Evolutionary conservation across 2,797 vertebrate species (phyloP), one percentile per base, ranked within the genome.

Genomic region (Anguilla pacifica): DNA sequence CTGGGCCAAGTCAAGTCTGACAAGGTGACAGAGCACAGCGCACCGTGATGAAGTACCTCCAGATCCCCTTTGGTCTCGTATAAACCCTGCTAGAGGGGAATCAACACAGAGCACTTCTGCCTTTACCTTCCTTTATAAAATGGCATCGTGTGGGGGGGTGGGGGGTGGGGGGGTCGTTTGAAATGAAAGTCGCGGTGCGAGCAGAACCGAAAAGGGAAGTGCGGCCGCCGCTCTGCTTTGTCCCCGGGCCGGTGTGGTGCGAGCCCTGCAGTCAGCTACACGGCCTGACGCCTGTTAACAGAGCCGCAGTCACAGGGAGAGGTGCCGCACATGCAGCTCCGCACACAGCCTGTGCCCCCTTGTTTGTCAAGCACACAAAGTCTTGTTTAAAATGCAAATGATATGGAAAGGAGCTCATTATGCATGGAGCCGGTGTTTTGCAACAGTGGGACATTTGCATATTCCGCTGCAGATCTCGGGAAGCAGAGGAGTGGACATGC

Each of bases 311-410:
- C 83, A 85, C 67, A 57, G 35, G 87, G 77, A 77, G 31, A 19
- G n/a, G 31, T 67, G 17, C 35, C 53, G 85, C 67, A 77, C 87
- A 39, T 5, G 64, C n/a, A 59, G 72, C 43, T 77, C 31, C 49
- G 39, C 51, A 79, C 31, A 85, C 43, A 51, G 79, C 79, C 61
- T 77, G 17, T 74, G 46, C 84, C 64, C 39, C 83, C 87, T 87
- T 88, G 83, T 88, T 85, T 88, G 87, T 61, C 87, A 84, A 57
- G 87, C 77, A 84, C 83, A 64, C 87, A 87, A 77, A 88, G 67
- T 88, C 49, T 88, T 85, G 67, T 88, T 85, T 85, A 88, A 88
- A 88, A 88, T 88, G 87, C 83, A 88, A 85, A 88, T 49, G 28
- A 49, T 72, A 88, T 88, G 87, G 51, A 85, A 88, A 88, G 67